These are phyloP conservation scores for Tiliqua scincoides DNA, from an alignment of 2,113 vertebrate genomes.

Conservation along the genomic window DNA sequence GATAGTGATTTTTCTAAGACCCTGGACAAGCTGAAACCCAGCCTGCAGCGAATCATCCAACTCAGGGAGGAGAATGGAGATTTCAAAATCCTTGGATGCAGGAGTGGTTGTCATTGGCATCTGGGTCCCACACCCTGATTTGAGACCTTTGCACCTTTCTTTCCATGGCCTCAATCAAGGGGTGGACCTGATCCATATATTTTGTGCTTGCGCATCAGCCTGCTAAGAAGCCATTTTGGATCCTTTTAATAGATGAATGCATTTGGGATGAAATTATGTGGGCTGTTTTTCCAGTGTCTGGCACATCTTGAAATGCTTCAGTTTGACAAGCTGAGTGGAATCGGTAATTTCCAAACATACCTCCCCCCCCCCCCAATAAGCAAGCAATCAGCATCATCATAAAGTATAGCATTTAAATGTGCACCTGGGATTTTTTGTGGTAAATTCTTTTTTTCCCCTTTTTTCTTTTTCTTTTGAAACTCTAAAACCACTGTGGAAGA, in stretches of 20 bases:
- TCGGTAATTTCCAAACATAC: neutral
- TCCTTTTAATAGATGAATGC: neutral
- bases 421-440: neutral
- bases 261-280: neutral
- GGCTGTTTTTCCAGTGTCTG: neutral
- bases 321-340: neutral
- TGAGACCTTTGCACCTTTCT: neutral
- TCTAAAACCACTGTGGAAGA: neutral
- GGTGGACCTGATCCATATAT: neutral
- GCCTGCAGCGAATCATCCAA: no score
- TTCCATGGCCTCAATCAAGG: neutral
- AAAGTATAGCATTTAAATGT: neutral
- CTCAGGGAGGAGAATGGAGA: no score
- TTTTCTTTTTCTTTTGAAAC: neutral
- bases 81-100: no score
- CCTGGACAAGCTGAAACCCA: no score
- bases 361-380: neutral
- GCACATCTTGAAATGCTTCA: neutral
- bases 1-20: no score
- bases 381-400: conserved; percentile 21
- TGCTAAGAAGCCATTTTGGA: neutral
- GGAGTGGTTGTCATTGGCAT: no score
- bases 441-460: neutral
- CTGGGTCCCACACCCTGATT: neutral
- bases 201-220: neutral